Evolutionary conservation across 2,888 invertebrate species (phyloP), one percentile per base, ranked within the genome.

Genomic region (Endomychus coccineus): DNA sequence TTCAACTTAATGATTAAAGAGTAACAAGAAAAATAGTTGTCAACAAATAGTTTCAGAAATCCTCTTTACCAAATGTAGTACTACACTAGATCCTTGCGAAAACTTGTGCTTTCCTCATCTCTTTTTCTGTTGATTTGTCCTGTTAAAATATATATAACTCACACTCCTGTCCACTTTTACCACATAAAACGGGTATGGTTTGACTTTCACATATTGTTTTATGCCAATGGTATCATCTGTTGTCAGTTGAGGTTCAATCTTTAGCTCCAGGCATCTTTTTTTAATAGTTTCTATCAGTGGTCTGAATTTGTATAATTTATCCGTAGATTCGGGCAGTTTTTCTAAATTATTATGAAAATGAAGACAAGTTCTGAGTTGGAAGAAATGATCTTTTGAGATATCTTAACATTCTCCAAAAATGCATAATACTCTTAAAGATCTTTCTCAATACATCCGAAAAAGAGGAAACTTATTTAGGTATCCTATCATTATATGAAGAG

Each of bases 121-220:
- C 29, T 21, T 36, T 42, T 12, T 41, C 23, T 17, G 35, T 38
- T 13, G 34, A 29, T 39, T 32, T 40, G 14, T 48, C 45, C 39
- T 52, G 52, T 32, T 56, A 54, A n/a, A 46, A 29, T 25, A 54
- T 21, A 37, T n/a, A n/a, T n/a, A 52, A 52, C 36, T 52, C 49
- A 33, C 50, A 52, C 3, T 41, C 40, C 22, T 45, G 40, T 15
- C 50, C 50, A 36, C 41, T 44, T 43, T 44, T 50, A 7, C 51
- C 53, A 40, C 48, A 51, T 16, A 55, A 22, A 23, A 51, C n/a
- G 50, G 51, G 11, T 17, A 24, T 14, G 33, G 30, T 38, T 38
- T 38, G 10, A 27, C 42, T 29, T 34, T 42, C 7, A 42, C 23
- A 22, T 39, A 36, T 31, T 36, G 39, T 24, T 40, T 36, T 13